Conservation (phyloP, 2,888 invertebrate genomes). For the Agriopis leucophaearia region DNA sequence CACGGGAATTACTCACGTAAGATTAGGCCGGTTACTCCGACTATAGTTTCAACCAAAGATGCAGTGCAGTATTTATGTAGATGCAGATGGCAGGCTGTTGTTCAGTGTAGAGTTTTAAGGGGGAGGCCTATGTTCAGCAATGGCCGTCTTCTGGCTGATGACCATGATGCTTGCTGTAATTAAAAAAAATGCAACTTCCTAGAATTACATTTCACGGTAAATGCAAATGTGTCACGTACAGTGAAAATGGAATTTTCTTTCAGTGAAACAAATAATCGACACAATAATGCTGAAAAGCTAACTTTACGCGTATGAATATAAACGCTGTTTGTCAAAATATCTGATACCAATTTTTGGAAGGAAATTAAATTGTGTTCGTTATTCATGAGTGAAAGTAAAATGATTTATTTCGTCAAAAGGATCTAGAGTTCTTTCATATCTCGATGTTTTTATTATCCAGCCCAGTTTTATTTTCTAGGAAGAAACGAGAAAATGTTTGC, state of each 20-base stretch:
- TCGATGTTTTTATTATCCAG: slow-evolving; percentile 13
- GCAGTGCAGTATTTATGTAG: too few species aligned
- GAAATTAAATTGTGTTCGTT: slow-evolving; percentile 34
- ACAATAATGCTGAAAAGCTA: slow-evolving; percentile 3
- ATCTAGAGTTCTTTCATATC: slow-evolving; percentile 17
- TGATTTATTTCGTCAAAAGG: slow-evolving; percentile 25
- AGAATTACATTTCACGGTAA: not conserved
- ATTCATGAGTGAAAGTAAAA: slow-evolving; percentile 29
- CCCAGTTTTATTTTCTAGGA: not conserved
- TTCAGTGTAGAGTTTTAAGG: too few species aligned
- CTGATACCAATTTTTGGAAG: slow-evolving; percentile 32
- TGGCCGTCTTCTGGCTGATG: too few species aligned
- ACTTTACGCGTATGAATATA: not conserved
- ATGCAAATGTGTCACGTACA: not conserved
- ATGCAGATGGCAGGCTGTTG: too few species aligned
- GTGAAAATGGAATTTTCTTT: slow-evolving; percentile 12
- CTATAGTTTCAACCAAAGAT: too few species aligned
- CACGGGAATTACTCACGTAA: too few species aligned
- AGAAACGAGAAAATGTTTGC: not conserved
- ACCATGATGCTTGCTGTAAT: too few species aligned
- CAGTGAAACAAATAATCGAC: slow-evolving; percentile 1
- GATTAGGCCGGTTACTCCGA: too few species aligned
- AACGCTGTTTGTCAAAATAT: slow-evolving; percentile 5
- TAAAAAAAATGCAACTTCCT: too few species aligned
- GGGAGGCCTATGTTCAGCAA: too few species aligned